Evolutionary conservation across 2,797 vertebrate genomes (phyloP).

Genomic region (Danio aesculapii): DNA sequence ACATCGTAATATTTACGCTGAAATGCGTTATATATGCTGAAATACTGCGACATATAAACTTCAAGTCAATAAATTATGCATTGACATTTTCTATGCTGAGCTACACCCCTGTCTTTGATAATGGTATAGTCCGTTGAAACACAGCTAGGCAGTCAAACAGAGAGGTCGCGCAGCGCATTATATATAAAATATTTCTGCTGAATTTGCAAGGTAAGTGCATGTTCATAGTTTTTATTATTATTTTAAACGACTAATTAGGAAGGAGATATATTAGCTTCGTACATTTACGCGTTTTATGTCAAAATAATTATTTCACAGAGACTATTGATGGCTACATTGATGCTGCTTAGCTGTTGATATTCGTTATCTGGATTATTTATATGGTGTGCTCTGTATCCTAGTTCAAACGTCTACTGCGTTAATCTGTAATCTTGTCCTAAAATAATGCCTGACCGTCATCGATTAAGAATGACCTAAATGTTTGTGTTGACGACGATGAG

Average conservation of each 20-base stretch:
- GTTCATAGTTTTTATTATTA: neutral
- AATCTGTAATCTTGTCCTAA: neutral
- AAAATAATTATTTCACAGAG: neutral
- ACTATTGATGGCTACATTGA: neutral
- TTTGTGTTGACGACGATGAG: neutral
- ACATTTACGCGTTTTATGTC: too few relatives aligned
- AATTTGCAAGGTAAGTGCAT: neutral
- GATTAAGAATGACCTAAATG: slow-evolving; percentile 5
- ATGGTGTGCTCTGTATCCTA: neutral
- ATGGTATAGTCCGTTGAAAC: slow-evolving; percentile 18
- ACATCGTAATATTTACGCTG: too few relatives aligned
- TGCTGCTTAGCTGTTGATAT: neutral
- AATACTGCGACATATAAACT: neutral
- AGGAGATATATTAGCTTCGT: neutral
- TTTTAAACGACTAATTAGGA: neutral
- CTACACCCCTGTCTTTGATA: slow-evolving; percentile 8
- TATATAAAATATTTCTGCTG: neutral
- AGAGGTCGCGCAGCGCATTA: neutral
- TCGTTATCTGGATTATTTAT: neutral
- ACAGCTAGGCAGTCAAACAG: neutral
- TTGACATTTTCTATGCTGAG: neutral
- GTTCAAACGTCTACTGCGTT: neutral
- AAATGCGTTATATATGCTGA: too few relatives aligned
- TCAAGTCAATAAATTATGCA: neutral
- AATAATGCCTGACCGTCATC: neutral